Base-by-base conservation (phyloP, 2,797 vertebrate species). In the Denticeps clupeoides region DNA sequence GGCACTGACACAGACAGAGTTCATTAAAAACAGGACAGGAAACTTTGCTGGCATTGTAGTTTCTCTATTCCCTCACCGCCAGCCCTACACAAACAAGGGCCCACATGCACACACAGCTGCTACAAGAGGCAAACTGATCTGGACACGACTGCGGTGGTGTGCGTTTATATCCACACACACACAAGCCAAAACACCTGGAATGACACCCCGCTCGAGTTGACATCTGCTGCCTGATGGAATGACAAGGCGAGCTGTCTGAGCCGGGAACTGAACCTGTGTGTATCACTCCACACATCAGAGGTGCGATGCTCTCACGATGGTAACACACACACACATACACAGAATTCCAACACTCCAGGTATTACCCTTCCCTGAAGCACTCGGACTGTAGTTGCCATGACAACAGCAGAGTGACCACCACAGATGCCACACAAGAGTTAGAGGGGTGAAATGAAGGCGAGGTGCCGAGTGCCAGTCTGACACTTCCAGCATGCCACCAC, bases 21-120 rank as follows among this genome's bases (percentile, higher is more conserved):
- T 47, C 45, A 59, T 60, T 60, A 58, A 64, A 60, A 53, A 40
- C 49, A 50, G 31, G 23, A 47, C 52, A 55, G 37, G 53, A 50
- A 48, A 37, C 49, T 51, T 48, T 63, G 53, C 58, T 59, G 53
- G 45, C 23, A 38, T 19, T 47, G 63, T 50, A 63, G 42, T 55
- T 61, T 53, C 18, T 37, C 25, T 32, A 44, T 45, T 41, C 23
- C 22, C 31, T 33, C 22, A 24, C 21, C 31, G 13, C 12, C 6
- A 38, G 21, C 47, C 40, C 16, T 21, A 33, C 51, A 52, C 56
- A 52, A 59, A 54, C 45, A 38, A 13, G 40, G n/a, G 45, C 13
- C 44, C 26, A 32, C 19, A 27, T 7, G 10, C 12, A 38, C 16
- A 21, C n/a, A 42, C 10, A 25, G 21, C 13, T 41, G 42, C 9